Percentiles rank a stretch among this genome's conserved stretches.
Evolutionary conservation across 2,888 invertebrate species (phyloP).

Genomic region (Anthrax anthrax): DNA sequence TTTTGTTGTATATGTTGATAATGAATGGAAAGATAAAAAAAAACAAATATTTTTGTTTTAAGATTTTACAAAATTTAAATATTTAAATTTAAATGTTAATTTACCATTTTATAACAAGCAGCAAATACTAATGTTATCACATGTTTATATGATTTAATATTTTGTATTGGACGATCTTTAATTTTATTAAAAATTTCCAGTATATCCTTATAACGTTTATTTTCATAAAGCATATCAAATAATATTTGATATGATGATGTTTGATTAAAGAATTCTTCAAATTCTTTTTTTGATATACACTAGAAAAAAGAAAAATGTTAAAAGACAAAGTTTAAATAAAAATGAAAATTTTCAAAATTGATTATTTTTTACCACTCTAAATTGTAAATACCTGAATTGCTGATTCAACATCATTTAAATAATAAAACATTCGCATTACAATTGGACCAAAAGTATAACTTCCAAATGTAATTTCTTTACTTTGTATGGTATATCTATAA

Average conservation of each 20-base stretch:
- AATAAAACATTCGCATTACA: slow-evolving; percentile 62
- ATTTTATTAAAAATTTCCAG: slow-evolving; percentile 47
- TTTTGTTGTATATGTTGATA: slow-evolving; percentile 1
- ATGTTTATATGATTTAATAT: slow-evolving; percentile 52
- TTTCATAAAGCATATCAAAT: slow-evolving; percentile 54
- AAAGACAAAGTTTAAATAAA: too few relatives aligned
- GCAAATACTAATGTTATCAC: slow-evolving; percentile 50
- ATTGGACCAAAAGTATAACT: slow-evolving; percentile 70
- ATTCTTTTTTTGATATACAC: slow-evolving; percentile 47
- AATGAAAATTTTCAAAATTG: not conserved
- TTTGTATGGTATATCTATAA: slow-evolving; percentile 55
- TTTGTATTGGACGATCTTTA: slow-evolving; percentile 44
- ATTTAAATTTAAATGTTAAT: slow-evolving; percentile 6
- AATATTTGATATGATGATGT: slow-evolving; percentile 49
- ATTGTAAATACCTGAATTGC: slow-evolving; percentile 42
- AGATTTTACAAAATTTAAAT: not conserved
- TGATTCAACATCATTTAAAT: slow-evolving; percentile 49
- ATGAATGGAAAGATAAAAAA: not conserved
- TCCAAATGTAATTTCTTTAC: slow-evolving; percentile 58
- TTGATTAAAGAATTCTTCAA: slow-evolving; percentile 59
- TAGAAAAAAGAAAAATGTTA: slow-evolving; percentile 21
- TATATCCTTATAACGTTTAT: slow-evolving; percentile 51
- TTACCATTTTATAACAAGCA: slow-evolving; percentile 62
- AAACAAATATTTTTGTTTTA: not conserved
- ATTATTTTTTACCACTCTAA: not conserved